These are phyloP conservation scores for Caenorhabditis tropicalis DNA, from an alignment of 1,140 invertebrate species.

Conservation along the genomic window DNA sequence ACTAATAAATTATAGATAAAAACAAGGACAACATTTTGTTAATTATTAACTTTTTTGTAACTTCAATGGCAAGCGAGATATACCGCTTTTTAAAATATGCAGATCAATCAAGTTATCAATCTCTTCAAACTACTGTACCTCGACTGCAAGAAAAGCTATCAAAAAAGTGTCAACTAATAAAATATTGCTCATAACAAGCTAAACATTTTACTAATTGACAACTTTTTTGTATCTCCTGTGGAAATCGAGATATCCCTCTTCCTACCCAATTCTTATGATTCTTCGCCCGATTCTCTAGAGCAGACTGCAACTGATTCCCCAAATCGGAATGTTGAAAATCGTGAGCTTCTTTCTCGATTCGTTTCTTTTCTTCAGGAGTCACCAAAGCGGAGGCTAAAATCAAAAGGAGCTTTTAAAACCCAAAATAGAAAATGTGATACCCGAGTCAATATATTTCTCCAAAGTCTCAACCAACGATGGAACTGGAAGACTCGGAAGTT, in stretches of 20 bases:
- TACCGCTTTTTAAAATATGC: no score
- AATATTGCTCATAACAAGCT: no score
- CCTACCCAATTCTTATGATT: conserved; percentile 56
- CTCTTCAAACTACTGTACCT: no score
- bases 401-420: background rate
- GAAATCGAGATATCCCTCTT: background rate
- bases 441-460: conserved; percentile 46
- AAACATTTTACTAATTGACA: no score
- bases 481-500: conserved; percentile 50
- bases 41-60: no score
- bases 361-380: conserved; percentile 25
- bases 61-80: no score
- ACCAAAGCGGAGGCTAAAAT: conserved; percentile 48
- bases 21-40: no score
- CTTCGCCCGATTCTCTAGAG: conserved; percentile 50
- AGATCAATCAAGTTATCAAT: no score
- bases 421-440: background rate
- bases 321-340: conserved; percentile 46
- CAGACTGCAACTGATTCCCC: conserved; percentile 36
- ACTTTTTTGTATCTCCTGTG: no score
- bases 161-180: no score
- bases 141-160: no score
- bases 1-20: no score
- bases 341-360: conserved; percentile 48
- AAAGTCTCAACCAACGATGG: conserved; percentile 54